Evolutionary conservation across 2,888 invertebrate genomes (phyloP).

Genomic region (Chironomus tentans): DNA sequence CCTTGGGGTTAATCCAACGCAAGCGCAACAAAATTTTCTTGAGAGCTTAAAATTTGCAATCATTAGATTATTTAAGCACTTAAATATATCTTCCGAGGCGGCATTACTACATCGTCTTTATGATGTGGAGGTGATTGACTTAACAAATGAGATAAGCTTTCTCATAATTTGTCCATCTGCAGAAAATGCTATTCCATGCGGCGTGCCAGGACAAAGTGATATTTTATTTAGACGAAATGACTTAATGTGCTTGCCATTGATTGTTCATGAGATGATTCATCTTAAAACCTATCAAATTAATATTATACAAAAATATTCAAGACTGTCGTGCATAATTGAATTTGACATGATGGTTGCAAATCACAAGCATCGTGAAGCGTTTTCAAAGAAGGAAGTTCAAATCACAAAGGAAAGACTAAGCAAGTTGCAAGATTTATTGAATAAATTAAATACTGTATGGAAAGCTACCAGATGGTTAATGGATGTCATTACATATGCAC

Average conservation of each 20-base stretch:
- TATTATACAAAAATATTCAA: constrained; percentile 83
- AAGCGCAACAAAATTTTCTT: constrained; percentile 72
- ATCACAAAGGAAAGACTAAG: constrained; percentile 75
- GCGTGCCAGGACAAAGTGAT: constrained; percentile 79
- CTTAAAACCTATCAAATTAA: constrained; percentile 86
- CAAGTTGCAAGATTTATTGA: constrained; percentile 75
- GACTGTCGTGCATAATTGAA: constrained; percentile 87
- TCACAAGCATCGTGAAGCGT: constrained; percentile 89
- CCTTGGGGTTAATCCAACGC: constrained; percentile 48
- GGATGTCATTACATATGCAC: constrained; percentile 88
- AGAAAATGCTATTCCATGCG: constrained; percentile 70
- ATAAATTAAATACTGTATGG: constrained; percentile 82
- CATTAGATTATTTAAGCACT: constrained; percentile 65
- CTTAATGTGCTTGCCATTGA: constrained; percentile 80
- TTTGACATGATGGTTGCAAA: constrained; percentile 85
- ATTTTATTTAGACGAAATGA: constrained; percentile 76
- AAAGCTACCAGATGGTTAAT: constrained; percentile 92
- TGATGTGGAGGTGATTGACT: constrained; percentile 87
- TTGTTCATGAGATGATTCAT: constrained; percentile 91
- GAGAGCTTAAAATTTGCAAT: constrained; percentile 66
- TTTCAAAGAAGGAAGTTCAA: constrained; percentile 78
- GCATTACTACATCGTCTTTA: constrained; percentile 72
- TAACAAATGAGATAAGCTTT: constrained; percentile 83
- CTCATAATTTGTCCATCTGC: constrained; percentile 86
- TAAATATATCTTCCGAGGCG: constrained; percentile 65